A percentile compares a stretch with the other conserved stretches of the same genome.
Conservation (phyloP, 1,140 invertebrate species). For the honey bee (Apis mellifera) region Amel_HAv3.1 CM009934.2:2799501-2800000, state of each 20-base stretch:
- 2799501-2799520: not conserved
- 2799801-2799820: not conserved
- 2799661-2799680: slow-evolving; percentile 96
- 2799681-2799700: slow-evolving; percentile 95
- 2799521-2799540: too few species aligned
- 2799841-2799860: not conserved
- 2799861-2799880: slow-evolving; percentile 93
- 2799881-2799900: slow-evolving; percentile 93
- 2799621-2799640: slow-evolving; percentile 82
- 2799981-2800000: slow-evolving; percentile 90
- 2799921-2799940: slow-evolving; percentile 95
- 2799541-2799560: too few species aligned
- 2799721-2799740: slow-evolving; percentile 95
- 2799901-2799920: slow-evolving; percentile 96
- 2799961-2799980: slow-evolving; percentile 91
- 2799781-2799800: slow-evolving; percentile 74
- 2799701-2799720: slow-evolving; percentile 96
- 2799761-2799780: slow-evolving; percentile 97
- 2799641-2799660: slow-evolving; percentile 94
- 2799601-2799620: not conserved
- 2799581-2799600: not conserved
- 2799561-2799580: too few species aligned
- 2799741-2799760: slow-evolving; percentile 92
- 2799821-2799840: not conserved
- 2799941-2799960: slow-evolving; percentile 97